Base-by-base conservation (phyloP, 2,113 vertebrate genomes). In the Lampris incognitus region DNA sequence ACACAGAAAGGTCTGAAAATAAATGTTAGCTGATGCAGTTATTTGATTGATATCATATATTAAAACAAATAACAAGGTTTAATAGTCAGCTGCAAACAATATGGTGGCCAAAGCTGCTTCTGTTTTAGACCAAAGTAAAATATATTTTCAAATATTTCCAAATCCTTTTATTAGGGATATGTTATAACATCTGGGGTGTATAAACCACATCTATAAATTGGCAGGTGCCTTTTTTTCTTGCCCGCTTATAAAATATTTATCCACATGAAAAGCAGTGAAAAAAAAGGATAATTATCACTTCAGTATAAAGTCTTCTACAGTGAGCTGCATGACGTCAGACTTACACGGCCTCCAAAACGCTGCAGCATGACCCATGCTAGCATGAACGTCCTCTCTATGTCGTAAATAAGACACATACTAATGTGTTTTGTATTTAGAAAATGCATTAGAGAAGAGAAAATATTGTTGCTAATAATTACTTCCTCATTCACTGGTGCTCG, bases 121-220 rank as follows among this genome's bases (percentile, higher is more conserved):
- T 71, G 58, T 76, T 78, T 74, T 49, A 9, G 0, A 67, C 39
- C 67, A 70, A 82, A 84, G 40, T 5, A 42, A 66, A 64, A 65
- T 78, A 44, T 61, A 54, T 79, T 82, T 86, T 51, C 74, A 69
- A 81, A 81, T 73, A 75, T 78, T 89, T 87, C 84, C 72, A 72
- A 68, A 83, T 91, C 57, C 76, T 89, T 92, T 88, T 73, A 78
- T 72, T 80, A 79, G 70, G 57, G 88, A 82, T 76, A 85, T 44
- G 66, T 78, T 69, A 78, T 66, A 39, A 71, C 87, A 91, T 92
- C 81, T 90, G 85, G 69, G 44, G 78, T 50, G 6, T 52, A 84
- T 75, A 85, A 90, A 86, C 69, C 65, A 76, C 77, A 75, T 82
- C 83, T 69, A 77, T 79, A 86, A 76, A 73, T 84, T 44, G 66